These are phyloP conservation scores for Smittia sp. DNA, from an alignment of 2,888 invertebrate genomes.

Conservation along the genomic window DNA sequence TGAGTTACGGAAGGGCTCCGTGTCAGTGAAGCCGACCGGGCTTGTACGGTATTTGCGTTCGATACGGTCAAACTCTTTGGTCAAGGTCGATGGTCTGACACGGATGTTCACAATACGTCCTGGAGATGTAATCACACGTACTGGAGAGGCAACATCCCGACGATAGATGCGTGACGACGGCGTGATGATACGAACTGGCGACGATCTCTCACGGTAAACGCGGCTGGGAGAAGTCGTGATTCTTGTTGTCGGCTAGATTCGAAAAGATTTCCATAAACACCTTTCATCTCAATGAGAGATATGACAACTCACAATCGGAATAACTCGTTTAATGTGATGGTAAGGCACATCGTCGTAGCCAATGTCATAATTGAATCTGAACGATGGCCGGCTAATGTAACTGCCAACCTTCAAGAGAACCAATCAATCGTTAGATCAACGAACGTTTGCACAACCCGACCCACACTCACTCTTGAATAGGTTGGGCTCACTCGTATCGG, in stretches of 20 bases:
- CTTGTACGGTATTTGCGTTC: constrained; percentile 63
- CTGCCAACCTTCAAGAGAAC: constrained; percentile 42
- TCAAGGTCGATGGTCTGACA: constrained; percentile 64
- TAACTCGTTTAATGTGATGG: background rate
- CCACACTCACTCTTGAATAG: constrained; percentile 36
- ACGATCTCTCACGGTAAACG: constrained; percentile 29
- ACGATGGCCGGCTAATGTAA: constrained; percentile 13
- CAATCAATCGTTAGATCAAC: too few relatives aligned
- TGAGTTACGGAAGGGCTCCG: constrained; percentile 76
- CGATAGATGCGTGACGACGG: constrained; percentile 42
- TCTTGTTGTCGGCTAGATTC: constrained; percentile 42
- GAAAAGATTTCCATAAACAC: background rate
- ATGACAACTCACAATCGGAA: constrained; percentile 21
- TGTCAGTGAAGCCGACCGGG: constrained; percentile 61
- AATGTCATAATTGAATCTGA: constrained; percentile 27
- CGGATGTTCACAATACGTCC: constrained; percentile 57
- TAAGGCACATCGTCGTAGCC: constrained; percentile 29
- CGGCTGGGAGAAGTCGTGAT: constrained; percentile 44
- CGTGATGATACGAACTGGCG: constrained; percentile 43
- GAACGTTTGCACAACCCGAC: background rate
- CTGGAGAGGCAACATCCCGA: constrained; percentile 51
- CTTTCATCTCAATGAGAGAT: background rate
- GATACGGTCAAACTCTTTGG: constrained; percentile 68
- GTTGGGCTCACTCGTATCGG: constrained; percentile 38
- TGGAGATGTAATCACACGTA: constrained; percentile 63